These are phyloP conservation scores for Parazoanthus darwini DNA, from an alignment of 92 coral and sea anemone genomes.

Conservation along the genomic window DNA sequence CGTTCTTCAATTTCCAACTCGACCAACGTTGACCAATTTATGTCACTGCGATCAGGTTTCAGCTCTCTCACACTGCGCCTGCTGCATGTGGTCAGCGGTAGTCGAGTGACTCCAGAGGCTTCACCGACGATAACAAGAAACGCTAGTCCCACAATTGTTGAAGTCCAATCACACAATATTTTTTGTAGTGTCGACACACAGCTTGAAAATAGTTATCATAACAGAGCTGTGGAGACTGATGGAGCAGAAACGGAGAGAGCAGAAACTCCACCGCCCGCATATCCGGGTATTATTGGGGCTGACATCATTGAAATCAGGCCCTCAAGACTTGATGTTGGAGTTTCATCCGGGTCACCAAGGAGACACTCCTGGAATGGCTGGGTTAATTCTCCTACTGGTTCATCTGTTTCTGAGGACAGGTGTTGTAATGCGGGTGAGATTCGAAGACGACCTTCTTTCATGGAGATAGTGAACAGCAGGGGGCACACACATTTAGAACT, in stretches of 20 bases:
- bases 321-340: background rate
- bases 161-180: background rate
- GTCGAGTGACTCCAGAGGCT: slow-evolving; percentile 4
- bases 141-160: background rate
- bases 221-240: slow-evolving; percentile 34
- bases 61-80: background rate
- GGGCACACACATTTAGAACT: background rate
- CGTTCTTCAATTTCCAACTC: slow-evolving; percentile 55
- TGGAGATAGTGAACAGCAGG: background rate
- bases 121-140: background rate
- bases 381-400: background rate
- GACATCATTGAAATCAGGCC: background rate
- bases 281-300: slow-evolving; percentile 55
- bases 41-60: background rate
- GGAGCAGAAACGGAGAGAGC: slow-evolving; percentile 40
- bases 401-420: background rate
- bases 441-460: background rate
- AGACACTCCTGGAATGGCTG: slow-evolving; percentile 20
- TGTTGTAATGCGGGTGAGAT: background rate
- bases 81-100: background rate
- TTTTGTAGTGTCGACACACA: background rate
- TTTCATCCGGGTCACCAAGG: background rate
- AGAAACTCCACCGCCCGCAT: slow-evolving; percentile 74
- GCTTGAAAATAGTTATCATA: slow-evolving; percentile 2
- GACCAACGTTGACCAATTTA: slow-evolving; percentile 18